Conservation (phyloP, 1,140 invertebrate species). For the Drosophila albomicans region DNA sequence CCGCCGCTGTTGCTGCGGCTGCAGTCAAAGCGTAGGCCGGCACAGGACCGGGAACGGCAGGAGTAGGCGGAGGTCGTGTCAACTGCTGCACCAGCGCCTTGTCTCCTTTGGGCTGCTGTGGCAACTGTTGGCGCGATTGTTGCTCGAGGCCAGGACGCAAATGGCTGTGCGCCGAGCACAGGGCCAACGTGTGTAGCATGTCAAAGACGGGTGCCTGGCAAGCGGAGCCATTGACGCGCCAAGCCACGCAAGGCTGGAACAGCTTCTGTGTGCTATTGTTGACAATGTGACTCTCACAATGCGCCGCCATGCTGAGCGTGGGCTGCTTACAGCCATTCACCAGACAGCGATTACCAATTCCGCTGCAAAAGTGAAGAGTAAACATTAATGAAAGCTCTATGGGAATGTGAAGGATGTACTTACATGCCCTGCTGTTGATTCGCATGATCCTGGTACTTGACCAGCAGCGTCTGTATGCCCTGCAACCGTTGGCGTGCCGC, state of each 20-base stretch:
- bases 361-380: slow-evolving; percentile 29
- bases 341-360: slow-evolving; percentile 66
- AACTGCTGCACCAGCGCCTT: neutral
- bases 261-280: slow-evolving; percentile 94
- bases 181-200: slow-evolving; percentile 92
- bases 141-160: slow-evolving; percentile 54
- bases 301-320: slow-evolving; percentile 90
- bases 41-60: slow-evolving; percentile 12
- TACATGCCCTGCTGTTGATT: slow-evolving; percentile 69
- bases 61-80: slow-evolving; percentile 6
- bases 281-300: slow-evolving; percentile 94
- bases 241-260: slow-evolving; percentile 95
- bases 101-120: slow-evolving; percentile 7
- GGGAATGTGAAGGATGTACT: slow-evolving; percentile 9
- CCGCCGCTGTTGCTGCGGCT: neutral
- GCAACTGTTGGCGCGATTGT: slow-evolving; percentile 34
- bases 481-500: slow-evolving; percentile 67
- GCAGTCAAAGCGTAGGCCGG: neutral
- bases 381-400: neutral
- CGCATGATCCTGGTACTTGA: slow-evolving; percentile 71
- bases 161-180: slow-evolving; percentile 91
- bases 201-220: slow-evolving; percentile 95
- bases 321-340: slow-evolving; percentile 66
- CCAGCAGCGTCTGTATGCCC: slow-evolving; percentile 68
- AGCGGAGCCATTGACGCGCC: slow-evolving; percentile 94